A percentile compares a stretch with the other conserved stretches of the same genome.
Conservation (phyloP, 2,113 vertebrate species). For the Proterorhinus semilunaris region DNA sequence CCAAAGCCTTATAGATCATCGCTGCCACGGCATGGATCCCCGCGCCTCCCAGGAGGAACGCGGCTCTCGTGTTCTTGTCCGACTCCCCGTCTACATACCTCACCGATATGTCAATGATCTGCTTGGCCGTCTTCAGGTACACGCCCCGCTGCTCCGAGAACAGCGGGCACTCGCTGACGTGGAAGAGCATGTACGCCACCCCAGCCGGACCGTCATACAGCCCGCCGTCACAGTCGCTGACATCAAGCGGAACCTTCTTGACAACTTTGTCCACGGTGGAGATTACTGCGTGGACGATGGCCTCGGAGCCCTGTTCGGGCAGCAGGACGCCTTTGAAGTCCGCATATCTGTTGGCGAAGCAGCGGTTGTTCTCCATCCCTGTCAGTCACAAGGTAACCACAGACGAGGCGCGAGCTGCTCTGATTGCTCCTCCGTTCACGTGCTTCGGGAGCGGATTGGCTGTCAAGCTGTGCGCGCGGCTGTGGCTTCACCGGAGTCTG, state of each 20-base stretch:
- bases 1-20: slow-evolving; percentile 83
- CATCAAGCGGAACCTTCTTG: slow-evolving; percentile 69
- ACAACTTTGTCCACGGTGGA: slow-evolving; percentile 81
- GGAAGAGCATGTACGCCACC: slow-evolving; percentile 87
- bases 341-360: slow-evolving; percentile 85
- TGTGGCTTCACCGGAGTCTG: slow-evolving; percentile 22
- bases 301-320: slow-evolving; percentile 72
- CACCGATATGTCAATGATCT: slow-evolving; percentile 83
- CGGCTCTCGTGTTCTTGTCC: slow-evolving; percentile 82
- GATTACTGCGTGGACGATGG: slow-evolving; percentile 74
- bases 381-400: slow-evolving; percentile 53
- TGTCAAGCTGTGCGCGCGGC: slow-evolving; percentile 15
- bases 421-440: slow-evolving; percentile 7
- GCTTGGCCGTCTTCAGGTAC: slow-evolving; percentile 82
- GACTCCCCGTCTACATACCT: slow-evolving; percentile 78
- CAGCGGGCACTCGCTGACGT: slow-evolving; percentile 83
- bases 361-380: slow-evolving; percentile 83
- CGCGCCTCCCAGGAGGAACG: slow-evolving; percentile 85
- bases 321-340: slow-evolving; percentile 83
- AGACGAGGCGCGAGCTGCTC: slow-evolving; percentile 23
- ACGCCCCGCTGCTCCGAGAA: slow-evolving; percentile 77
- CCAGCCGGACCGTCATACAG: slow-evolving; percentile 85
- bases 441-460: slow-evolving; percentile 53
- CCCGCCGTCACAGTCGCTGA: slow-evolving; percentile 78
- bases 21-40: slow-evolving; percentile 85